Conservation (phyloP, 2,797 vertebrate species). For the Meriones psammophilus region DNA sequence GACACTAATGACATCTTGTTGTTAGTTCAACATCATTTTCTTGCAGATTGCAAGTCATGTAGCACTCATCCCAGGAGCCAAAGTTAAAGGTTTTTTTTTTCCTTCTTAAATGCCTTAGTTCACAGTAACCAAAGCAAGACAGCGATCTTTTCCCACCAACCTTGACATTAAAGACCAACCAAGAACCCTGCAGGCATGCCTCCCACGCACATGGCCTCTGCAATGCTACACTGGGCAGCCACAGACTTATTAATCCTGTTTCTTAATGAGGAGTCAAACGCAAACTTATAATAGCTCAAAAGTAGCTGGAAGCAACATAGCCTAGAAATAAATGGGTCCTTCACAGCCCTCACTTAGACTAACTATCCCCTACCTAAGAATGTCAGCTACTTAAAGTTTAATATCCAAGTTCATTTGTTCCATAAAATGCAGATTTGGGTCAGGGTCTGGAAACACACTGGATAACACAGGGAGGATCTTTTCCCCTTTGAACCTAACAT, state of each 20-base stretch:
- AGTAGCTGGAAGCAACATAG: neutral
- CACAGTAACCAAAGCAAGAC: constrained; percentile 46
- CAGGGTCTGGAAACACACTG: neutral
- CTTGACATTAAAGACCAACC: constrained; percentile 6
- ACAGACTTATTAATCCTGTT: neutral
- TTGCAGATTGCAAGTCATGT: constrained; percentile 19
- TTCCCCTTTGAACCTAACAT: neutral
- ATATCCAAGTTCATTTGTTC: neutral
- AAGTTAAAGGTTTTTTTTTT: constrained; percentile 9
- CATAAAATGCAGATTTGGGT: neutral
- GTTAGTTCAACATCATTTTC: constrained; percentile 42
- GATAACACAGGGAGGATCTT: neutral
- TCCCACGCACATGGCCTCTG: neutral
- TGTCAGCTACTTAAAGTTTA: neutral
- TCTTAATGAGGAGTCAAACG: neutral
- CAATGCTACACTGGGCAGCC: neutral
- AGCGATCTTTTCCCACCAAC: neutral
- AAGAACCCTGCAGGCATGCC: neutral
- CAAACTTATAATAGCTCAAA: neutral
- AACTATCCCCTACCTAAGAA: neutral
- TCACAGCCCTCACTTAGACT: neutral
- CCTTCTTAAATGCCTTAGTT: constrained; percentile 33
- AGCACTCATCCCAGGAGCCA: neutral
- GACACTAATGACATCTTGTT: constrained; percentile 20
- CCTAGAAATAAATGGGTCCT: neutral